Conservation (phyloP, 2,888 invertebrate species). For the Microdon myrmicae region DNA sequence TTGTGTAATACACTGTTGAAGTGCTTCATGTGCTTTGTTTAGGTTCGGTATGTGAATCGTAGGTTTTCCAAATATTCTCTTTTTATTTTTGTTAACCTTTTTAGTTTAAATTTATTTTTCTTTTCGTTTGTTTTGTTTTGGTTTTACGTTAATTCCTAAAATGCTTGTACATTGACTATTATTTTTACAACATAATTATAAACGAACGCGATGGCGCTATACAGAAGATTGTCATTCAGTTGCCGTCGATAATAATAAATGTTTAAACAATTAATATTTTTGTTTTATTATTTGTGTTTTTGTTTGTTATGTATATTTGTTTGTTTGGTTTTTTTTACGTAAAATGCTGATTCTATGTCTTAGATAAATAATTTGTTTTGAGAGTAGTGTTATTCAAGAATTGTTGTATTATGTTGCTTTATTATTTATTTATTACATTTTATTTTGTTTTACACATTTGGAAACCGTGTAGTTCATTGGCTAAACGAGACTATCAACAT, state of each 20-base stretch:
- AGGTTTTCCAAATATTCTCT: no score
- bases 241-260: conserved; percentile 49
- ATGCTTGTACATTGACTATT: conserved; percentile 28
- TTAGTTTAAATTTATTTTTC: no score
- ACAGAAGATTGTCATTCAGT: conserved; percentile 53
- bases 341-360: conserved; percentile 25
- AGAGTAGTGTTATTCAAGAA: conserved; percentile 39
- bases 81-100: no score
- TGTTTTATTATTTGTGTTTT: conserved; percentile 2
- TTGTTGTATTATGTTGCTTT: conserved; percentile 41
- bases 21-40: no score
- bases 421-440: no score
- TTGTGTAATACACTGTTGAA: no score
- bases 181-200: conserved; percentile 35
- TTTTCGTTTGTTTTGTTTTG: conserved; percentile 10
- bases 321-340: conserved; percentile 20
- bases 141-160: conserved; percentile 12
- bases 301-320: conserved; percentile 8
- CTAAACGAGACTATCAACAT: conserved; percentile 52
- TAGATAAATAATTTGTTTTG: conserved; percentile 30
- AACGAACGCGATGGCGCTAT: conserved; percentile 51
- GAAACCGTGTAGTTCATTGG: conserved; percentile 53
- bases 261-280: conserved; percentile 4
- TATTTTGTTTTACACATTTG: no score
- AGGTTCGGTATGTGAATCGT: no score